Percentiles rank a stretch among this genome's conserved stretches.
phyloP scores from a whole-genome alignment of 2,888 invertebrate genomes.

The Apodemia zela region DNA sequence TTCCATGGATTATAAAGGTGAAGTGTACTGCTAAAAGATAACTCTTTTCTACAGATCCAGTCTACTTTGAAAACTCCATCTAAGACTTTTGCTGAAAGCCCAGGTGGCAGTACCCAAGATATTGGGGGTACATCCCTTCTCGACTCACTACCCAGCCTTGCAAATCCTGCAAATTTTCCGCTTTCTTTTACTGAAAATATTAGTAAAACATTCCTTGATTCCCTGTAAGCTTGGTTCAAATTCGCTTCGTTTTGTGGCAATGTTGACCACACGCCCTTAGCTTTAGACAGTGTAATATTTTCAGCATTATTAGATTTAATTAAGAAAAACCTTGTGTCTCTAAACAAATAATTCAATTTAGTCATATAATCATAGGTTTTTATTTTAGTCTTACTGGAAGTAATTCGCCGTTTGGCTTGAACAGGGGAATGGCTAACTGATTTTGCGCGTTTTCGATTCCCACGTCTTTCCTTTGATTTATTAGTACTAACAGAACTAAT shows the following conservation, averaged over 20 bases:
- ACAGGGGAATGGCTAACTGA: conserved; percentile 64
- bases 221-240: conserved; percentile 95
- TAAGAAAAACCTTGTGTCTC: conserved; percentile 96
- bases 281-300: conserved; percentile 96
- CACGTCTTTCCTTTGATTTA: conserved; percentile 81
- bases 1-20: conserved; percentile 99
- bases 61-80: conserved; percentile 98
- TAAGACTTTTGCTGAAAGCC: conserved; percentile 93
- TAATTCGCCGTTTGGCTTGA: conserved; percentile 57
- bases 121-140: conserved; percentile 93
- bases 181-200: conserved; percentile 99
- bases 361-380: conserved; percentile 92
- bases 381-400: conserved; percentile 55
- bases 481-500: conserved; percentile 89
- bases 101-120: conserved; percentile 96
- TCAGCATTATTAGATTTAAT: conserved; percentile 99
- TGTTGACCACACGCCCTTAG: conserved; percentile 98
- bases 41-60: conserved; percentile 97
- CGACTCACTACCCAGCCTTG: conserved; percentile 92
- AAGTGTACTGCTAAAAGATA: conserved; percentile 94
- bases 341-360: conserved; percentile 95
- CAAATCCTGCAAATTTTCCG: conserved; percentile 97
- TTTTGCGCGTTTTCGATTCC: conserved; percentile 78
- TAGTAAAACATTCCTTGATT: conserved; percentile 95
- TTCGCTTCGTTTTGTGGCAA: conserved; percentile 98